Percentiles rank a stretch among this genome's conserved stretches.
These are phyloP conservation scores for Chrysochloris asiatica DNA, from an alignment of 2,113 vertebrate genomes.

Conservation along the genomic window DNA sequence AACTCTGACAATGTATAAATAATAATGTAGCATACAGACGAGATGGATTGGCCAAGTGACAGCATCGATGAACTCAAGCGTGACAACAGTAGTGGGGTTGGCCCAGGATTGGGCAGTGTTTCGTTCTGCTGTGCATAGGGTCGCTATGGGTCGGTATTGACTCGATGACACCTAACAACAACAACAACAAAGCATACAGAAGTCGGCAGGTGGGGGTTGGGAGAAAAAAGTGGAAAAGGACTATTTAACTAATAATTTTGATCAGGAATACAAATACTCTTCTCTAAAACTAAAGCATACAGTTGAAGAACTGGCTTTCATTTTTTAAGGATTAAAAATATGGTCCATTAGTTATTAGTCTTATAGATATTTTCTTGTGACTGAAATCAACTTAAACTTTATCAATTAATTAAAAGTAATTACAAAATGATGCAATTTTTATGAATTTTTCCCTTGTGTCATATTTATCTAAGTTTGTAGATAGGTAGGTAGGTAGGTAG, in stretches of 20 bases:
- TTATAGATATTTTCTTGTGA: not conserved
- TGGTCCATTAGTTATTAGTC: not conserved
- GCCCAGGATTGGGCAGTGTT: too few species aligned
- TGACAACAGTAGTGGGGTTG: too few species aligned
- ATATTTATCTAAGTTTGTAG: not conserved
- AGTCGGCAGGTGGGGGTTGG: not conserved
- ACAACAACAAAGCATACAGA: too few species aligned
- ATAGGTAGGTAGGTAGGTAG: not conserved
- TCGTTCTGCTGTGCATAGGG: too few species aligned
- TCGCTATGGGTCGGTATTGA: too few species aligned
- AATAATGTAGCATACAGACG: too few species aligned
- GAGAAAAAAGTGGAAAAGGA: not conserved
- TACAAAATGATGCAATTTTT: not conserved
- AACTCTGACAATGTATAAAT: constrained; percentile 39
- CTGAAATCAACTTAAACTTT: not conserved
- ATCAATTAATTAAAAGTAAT: not conserved
- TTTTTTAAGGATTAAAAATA: constrained; percentile 3
- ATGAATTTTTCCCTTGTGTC: not conserved
- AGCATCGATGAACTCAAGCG: too few species aligned
- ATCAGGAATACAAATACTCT: not conserved
- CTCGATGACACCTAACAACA: too few species aligned
- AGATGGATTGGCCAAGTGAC: too few species aligned
- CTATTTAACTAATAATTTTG: not conserved
- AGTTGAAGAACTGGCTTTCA: not conserved
- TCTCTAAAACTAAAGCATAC: not conserved